Base-by-base conservation (phyloP, 2,888 invertebrate species). In the Lasioglossum morio region DNA sequence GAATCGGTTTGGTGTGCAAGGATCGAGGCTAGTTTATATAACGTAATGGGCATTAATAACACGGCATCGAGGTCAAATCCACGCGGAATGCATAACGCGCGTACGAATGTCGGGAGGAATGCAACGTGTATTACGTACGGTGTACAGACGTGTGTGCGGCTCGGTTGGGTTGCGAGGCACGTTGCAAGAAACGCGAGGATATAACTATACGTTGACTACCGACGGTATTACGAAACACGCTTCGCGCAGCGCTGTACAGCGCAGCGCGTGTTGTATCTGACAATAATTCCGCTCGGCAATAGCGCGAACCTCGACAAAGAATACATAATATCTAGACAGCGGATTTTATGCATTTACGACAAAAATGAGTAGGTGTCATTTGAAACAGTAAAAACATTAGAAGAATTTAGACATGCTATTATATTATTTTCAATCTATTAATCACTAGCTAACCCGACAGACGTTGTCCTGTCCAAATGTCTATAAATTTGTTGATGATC, bases 31-130 rank as follows among this genome's bases (percentile, higher is more conserved):
- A 37, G 86, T 86, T 86, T 87, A 87, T 86, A 86, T 86, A 87
- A 87, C 86, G 73, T 87, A 87, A 87, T 82, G 79, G 86, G 79
- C 86, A 87, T 87, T 87, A 86, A 87, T 86, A 87, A 87, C 86
- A 53, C 85, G 70, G 82, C 86, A 87, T 86, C 87, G 87, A 86
- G 87, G 87, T 87, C 87, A 82, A 77, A 86, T 87, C 80, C 87
- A 80, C 76, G 78, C 72, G 87, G 87, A 87, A 87, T 87, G 87
- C 87, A 87, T 87, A 87, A 87, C 87, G 87, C 83, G 87, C 87
- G 82, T 86, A 86, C 83, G 78, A 87, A 77, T 66, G 80, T 37
- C 80, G 69, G 30, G 69, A 30, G 87, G 87, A 87, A 87, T 87
- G 87, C 87, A 86, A 87, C 87, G 87, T 83, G 87, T 76, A 87